Evolutionary conservation across 2,113 vertebrate species (phyloP), one percentile per base, ranked within the genome.

Genomic region (Acrocephalus kingi): DNA sequence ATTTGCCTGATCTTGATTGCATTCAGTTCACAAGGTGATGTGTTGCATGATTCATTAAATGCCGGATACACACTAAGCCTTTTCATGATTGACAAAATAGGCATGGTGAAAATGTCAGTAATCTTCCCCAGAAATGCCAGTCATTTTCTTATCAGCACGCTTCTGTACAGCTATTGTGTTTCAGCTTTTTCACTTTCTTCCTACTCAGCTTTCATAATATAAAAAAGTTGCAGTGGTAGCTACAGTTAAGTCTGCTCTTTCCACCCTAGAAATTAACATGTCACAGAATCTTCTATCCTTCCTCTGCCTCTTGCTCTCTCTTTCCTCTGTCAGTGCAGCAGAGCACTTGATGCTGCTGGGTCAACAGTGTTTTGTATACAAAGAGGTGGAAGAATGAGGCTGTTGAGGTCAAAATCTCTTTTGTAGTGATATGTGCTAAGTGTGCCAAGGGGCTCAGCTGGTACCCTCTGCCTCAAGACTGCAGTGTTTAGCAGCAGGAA

Each of bases 31-130:
- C 58, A 58, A 95, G 93, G 83, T 67, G 94, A 91, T 86, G 86
- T 43, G 52, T 94, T 81, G n/a, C 4, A 8, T 93, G 88, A 96
- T 95, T 95, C 90, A 94, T 94, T 95, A 92, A 93, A 67, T 45
- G 39, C 62, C 49, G 86, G 78, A 33, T 66, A 76, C 46, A 41
- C 1, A 3, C 51, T 72, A 89, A 83, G 68, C 82, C 69, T 94
- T 93, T 84, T 94, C 79, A 91, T 91, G 78, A 88, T 24, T 82
- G 84, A 84, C 83, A 90, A 84, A 96, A 94, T n/a, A 94, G 75
- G 39, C 83, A 51, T 46, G 56, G 69, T 56, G 49, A 84, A 96
- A 97, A 97, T 91, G 94, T 94, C 96, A 96, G 88, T 88, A 92
- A 92, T 94, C 92, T 95, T 95, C 51, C 33, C 59, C 51, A 33